Conservation (phyloP, 2,888 invertebrate genomes). For the Pristionchus exspectatus region DNA sequence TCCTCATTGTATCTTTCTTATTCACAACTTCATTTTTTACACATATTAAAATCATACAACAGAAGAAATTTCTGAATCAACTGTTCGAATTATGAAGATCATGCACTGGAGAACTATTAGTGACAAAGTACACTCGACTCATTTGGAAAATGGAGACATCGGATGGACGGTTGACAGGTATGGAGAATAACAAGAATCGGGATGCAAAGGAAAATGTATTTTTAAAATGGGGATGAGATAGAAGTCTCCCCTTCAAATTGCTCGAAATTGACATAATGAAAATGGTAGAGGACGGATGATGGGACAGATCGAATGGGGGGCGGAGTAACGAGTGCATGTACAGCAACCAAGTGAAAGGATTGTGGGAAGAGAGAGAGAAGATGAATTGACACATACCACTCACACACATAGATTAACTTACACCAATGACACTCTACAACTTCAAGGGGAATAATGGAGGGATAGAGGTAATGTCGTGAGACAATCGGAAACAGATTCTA, state of each 20-base stretch:
- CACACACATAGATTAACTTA: not conserved
- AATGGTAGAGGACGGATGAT: not conserved
- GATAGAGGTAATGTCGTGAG: constrained; percentile 29
- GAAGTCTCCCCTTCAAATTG: not conserved
- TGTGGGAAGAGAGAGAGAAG: not conserved
- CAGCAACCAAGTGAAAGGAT: constrained; percentile 38
- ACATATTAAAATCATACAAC: not conserved
- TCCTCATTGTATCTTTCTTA: not conserved
- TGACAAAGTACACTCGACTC: constrained; percentile 45
- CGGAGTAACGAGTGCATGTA: constrained; percentile 52
- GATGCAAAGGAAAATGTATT: not conserved
- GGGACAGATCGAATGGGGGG: not conserved
- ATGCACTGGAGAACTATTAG: constrained; percentile 44
- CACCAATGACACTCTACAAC: constrained; percentile 45
- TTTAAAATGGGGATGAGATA: not conserved
- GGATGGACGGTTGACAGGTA: not conserved
- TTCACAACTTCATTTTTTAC: constrained; percentile 30
- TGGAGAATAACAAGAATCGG: not conserved
- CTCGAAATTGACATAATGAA: not conserved
- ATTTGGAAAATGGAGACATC: constrained; percentile 26
- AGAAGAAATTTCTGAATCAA: constrained; percentile 3
- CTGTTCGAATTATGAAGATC: constrained; percentile 44
- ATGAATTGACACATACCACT: not conserved
- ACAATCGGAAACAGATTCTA: constrained; percentile 23
- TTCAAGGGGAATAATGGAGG: not conserved